Evolutionary conservation across 2,113 vertebrate species (phyloP).

Genomic region (Poicephalus meyeri): DNA sequence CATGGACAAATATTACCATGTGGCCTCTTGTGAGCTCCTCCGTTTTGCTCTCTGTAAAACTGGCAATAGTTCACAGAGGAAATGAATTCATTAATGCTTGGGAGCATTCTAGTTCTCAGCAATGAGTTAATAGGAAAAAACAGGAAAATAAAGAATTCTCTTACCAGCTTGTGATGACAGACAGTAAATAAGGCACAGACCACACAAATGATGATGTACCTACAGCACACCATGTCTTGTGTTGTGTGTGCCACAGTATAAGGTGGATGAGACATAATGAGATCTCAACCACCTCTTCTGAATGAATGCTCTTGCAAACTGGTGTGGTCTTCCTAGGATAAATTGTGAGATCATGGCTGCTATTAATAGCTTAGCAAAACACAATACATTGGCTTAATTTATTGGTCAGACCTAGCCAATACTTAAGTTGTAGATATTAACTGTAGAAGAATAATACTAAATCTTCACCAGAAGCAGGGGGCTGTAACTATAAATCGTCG

Average conservation of each 20-base stretch:
- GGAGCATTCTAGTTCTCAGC: background rate
- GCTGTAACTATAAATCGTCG: background rate
- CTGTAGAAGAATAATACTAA: background rate
- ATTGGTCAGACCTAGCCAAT: background rate
- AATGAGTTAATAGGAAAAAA: background rate
- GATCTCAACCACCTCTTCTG: background rate
- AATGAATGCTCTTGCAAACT: accelerated
- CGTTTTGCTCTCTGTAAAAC: background rate
- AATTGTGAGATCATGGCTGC: no score
- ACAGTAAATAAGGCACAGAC: background rate
- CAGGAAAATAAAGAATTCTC: background rate
- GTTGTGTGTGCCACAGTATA: accelerated
- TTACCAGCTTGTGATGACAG: background rate
- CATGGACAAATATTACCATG: background rate
- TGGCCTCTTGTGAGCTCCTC: background rate
- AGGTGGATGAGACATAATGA: background rate
- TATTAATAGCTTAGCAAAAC: background rate
- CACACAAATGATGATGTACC: background rate
- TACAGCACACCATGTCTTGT: accelerated
- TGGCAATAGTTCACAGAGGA: background rate
- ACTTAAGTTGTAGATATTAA: background rate
- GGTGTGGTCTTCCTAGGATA: background rate
- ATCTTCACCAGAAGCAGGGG: background rate
- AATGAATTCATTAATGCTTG: background rate
- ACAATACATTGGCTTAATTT: background rate